Percentiles rank a stretch among this genome's conserved stretches.
Evolutionary conservation across 2,797 vertebrate genomes (phyloP).

Genomic region (Lepus townsendii): DNA sequence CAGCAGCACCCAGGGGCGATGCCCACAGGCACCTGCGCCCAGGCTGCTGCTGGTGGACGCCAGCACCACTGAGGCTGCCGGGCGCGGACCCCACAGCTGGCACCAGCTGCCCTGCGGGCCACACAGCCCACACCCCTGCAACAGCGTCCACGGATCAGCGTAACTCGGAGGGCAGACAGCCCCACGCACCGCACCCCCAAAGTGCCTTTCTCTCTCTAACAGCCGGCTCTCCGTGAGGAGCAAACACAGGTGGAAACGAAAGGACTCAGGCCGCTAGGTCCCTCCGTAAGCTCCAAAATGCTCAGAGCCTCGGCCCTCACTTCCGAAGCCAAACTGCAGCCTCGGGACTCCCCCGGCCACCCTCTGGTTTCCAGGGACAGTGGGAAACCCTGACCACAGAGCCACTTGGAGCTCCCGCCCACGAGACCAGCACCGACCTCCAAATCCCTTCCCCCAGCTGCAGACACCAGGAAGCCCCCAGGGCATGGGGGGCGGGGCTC

Average conservation of each 20-base stretch:
- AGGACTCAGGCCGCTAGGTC: neutral
- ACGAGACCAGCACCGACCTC: too few relatives aligned
- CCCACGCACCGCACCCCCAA: fast-evolving
- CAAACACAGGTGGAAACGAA: neutral
- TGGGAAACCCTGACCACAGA: neutral
- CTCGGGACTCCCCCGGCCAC: too few relatives aligned
- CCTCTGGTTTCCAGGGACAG: neutral
- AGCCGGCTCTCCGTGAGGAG: neutral
- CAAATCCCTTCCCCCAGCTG: too few relatives aligned
- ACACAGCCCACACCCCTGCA: fast-evolving
- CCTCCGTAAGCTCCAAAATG: too few relatives aligned
- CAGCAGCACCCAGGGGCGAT: neutral
- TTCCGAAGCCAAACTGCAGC: neutral
- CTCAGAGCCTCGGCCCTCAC: neutral
- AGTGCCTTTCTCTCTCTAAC: neutral
- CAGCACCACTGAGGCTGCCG: neutral
- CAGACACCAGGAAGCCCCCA: too few relatives aligned
- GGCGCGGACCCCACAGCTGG: neutral
- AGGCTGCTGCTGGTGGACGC: too few relatives aligned
- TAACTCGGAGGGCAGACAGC: neutral
- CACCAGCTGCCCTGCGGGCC: fast-evolving
- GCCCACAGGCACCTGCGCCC: neutral
- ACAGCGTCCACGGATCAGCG: too few relatives aligned
- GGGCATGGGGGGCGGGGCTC: too few relatives aligned
- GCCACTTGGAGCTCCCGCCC: neutral